Conservation (phyloP, 1,140 invertebrate species). For the Heliconius nattereri region DNA sequence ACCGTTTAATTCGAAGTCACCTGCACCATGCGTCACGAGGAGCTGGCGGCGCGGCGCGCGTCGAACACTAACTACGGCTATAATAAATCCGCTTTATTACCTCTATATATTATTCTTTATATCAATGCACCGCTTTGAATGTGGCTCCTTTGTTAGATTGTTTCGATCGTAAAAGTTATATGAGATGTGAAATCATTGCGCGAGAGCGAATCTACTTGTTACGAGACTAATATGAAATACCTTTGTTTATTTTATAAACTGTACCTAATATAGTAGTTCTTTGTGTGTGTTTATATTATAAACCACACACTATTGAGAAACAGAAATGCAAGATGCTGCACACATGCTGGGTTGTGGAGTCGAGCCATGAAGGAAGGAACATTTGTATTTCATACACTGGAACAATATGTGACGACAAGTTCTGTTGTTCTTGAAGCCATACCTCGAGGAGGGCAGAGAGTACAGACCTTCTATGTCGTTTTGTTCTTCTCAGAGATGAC, state of each 20-base stretch:
- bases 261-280: no score
- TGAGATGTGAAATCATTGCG: constrained; percentile 20
- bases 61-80: constrained; percentile 37
- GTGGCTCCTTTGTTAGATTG: constrained; percentile 26
- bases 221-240: background rate
- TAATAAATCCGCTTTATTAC: constrained; percentile 43
- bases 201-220: background rate
- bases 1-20: background rate
- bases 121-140: constrained; percentile 22
- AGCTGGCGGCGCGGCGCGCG: background rate
- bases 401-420: no score
- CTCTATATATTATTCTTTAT: constrained; percentile 38
- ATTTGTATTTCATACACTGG: no score
- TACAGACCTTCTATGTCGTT: no score
- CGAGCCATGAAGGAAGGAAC: no score
- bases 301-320: no score
- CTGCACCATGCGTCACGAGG: background rate
- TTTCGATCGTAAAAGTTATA: constrained; percentile 19
- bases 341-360: no score
- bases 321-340: no score
- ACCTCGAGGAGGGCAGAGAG: no score
- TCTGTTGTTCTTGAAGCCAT: no score
- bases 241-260: background rate
- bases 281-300: no score
- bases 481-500: no score